phyloP scores from a whole-genome alignment of 2,113 vertebrate species.

The Cephalopholis sonnerati region DNA sequence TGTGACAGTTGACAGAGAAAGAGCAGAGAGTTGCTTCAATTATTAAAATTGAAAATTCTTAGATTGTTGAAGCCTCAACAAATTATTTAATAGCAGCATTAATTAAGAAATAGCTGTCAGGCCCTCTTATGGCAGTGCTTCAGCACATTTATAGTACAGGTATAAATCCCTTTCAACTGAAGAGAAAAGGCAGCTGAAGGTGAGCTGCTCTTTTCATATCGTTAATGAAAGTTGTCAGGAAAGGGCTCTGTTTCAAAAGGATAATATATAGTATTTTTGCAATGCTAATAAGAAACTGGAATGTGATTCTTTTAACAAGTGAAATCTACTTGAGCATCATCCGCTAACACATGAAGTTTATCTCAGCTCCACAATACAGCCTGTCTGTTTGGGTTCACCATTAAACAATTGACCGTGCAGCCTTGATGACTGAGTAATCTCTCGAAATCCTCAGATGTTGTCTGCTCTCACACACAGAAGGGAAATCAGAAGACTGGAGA shows the following conservation, averaged over 20 bases:
- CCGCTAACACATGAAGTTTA: neutral
- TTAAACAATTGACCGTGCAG: constrained; percentile 26
- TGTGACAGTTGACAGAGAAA: constrained; percentile 27
- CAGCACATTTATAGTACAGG: neutral
- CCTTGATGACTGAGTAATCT: constrained; percentile 47
- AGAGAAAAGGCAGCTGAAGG: constrained; percentile 37
- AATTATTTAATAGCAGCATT: constrained; percentile 38
- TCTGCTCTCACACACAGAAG: constrained; percentile 31
- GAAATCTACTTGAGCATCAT: constrained; percentile 1
- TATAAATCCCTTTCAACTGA: constrained; percentile 22
- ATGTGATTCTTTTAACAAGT: constrained; percentile 12
- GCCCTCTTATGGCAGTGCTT: constrained; percentile 1
- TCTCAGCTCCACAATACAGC: neutral
- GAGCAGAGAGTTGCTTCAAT: neutral
- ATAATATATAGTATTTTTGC: constrained; percentile 3
- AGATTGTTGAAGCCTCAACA: constrained; percentile 22
- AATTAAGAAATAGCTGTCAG: constrained; percentile 10
- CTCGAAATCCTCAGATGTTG: constrained; percentile 45
- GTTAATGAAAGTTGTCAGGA: constrained; percentile 21
- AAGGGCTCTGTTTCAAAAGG: neutral
- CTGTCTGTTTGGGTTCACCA: constrained; percentile 5
- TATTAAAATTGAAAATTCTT: constrained; percentile 16
- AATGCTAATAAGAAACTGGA: constrained; percentile 2
- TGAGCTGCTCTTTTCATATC: constrained; percentile 28
- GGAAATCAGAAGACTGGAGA: constrained; percentile 12